Percentiles rank a stretch among this genome's conserved stretches.
Conservation (phyloP, 2,797 vertebrate genomes). For the Lates japonicus region DNA sequence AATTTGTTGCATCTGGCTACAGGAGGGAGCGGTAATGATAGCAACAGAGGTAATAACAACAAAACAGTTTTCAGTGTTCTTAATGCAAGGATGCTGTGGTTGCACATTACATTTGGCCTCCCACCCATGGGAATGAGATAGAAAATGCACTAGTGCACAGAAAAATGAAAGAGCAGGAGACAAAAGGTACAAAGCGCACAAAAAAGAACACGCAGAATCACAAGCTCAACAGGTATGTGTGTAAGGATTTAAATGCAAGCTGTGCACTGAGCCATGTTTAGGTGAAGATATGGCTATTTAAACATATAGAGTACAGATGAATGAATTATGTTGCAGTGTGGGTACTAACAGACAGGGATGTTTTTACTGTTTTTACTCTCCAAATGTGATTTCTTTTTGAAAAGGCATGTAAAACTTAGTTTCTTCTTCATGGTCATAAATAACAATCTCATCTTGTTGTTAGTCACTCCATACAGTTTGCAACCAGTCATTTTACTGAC, state of each 20-base stretch:
- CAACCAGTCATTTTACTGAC: not conserved
- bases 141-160: constrained; percentile 1
- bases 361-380: not conserved
- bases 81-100: constrained; percentile 12
- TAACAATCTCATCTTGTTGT: not conserved
- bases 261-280: not conserved
- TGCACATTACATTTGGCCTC: constrained; percentile 10
- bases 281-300: not conserved
- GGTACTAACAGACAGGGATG: not conserved
- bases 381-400: not conserved
- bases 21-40: not conserved
- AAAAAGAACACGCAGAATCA: not conserved
- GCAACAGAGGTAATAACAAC: not conserved
- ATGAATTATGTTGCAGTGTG: not conserved
- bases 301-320: not conserved
- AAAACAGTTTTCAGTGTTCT: not conserved
- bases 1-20: not conserved
- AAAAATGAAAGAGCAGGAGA: not conserved
- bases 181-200: not conserved
- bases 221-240: not conserved
- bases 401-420: not conserved
- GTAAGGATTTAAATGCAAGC: not conserved
- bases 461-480: not conserved
- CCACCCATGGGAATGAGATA: not conserved
- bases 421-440: not conserved